Conservation (phyloP, 53 echinoderm and acorn worm species). For the Astropecten irregularis region DNA sequence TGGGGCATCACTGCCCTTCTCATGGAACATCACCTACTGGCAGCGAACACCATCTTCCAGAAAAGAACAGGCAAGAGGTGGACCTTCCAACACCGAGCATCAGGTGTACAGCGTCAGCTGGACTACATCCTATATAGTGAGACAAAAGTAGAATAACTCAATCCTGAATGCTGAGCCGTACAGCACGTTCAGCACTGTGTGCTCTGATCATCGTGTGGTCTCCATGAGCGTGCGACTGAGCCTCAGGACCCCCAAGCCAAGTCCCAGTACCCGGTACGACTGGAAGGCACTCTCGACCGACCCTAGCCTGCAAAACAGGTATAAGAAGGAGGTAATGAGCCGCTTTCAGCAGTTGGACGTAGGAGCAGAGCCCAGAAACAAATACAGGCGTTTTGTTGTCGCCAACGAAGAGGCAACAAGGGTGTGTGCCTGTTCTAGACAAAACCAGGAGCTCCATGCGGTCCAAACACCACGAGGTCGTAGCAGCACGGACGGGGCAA, state of each 20-base stretch:
- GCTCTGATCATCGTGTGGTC: conserved; percentile 4
- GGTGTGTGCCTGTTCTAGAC: no score
- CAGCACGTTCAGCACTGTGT: conserved; percentile 10
- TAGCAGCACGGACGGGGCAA: no score
- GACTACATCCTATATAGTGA: conserved; percentile 49
- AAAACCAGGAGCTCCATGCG: no score
- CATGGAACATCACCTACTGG: not conserved
- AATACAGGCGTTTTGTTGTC: conserved; percentile 30
- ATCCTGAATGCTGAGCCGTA: conserved; percentile 34
- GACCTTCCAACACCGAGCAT: not conserved
- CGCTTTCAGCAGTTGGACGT: not conserved
- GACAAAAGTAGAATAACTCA: conserved; percentile 30
- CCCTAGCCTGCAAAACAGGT: conserved; percentile 19
- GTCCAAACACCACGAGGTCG: no score
- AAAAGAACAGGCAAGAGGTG: no score
- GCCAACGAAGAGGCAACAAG: conserved; percentile 47
- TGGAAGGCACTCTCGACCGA: conserved; percentile 32
- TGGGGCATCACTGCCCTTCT: not conserved
- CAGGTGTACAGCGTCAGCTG: not conserved
- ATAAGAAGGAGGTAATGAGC: conserved; percentile 17
- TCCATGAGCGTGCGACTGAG: no score
- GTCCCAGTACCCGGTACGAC: conserved; percentile 24
- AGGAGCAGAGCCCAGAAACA: not conserved
- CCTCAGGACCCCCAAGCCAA: no score
- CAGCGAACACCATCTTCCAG: no score